Percentiles rank a stretch among this genome's conserved stretches.
Evolutionary conservation across 2,888 invertebrate genomes (phyloP).

Genomic region (Coelogynopora nodosa): DNA sequence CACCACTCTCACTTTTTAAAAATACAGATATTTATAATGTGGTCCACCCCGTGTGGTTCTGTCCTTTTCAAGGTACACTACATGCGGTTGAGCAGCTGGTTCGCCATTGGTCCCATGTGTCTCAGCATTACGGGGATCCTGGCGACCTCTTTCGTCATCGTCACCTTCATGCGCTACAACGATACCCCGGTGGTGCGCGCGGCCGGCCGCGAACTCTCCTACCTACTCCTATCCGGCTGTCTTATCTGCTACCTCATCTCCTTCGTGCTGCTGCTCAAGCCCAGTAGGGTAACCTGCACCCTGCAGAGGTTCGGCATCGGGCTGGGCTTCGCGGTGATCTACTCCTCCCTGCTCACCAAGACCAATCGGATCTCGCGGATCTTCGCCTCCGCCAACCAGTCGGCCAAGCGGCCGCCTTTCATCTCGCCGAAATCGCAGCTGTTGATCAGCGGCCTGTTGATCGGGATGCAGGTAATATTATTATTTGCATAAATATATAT

Average conservation of each 20-base stretch:
- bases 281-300: slow-evolving; percentile 65
- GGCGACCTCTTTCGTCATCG: slow-evolving; percentile 67
- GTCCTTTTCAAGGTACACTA: slow-evolving; percentile 39
- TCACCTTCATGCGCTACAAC: slow-evolving; percentile 68
- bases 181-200: slow-evolving; percentile 69
- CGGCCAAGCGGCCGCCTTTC: slow-evolving; percentile 68
- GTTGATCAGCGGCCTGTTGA: slow-evolving; percentile 66
- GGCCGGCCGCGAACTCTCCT: slow-evolving; percentile 68
- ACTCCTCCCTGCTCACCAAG: slow-evolving; percentile 69
- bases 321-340: slow-evolving; percentile 64
- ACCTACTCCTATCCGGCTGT: slow-evolving; percentile 68
- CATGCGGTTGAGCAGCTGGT: slow-evolving; percentile 59
- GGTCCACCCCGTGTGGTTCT: no score
- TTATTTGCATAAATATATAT: no score
- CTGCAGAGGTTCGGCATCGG: slow-evolving; percentile 60
- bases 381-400: slow-evolving; percentile 68
- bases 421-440: slow-evolving; percentile 70
- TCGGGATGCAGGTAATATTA: slow-evolving; percentile 66
- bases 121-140: slow-evolving; percentile 67
- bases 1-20: no score
- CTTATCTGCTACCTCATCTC: slow-evolving; percentile 68
- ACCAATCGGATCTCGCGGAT: slow-evolving; percentile 69
- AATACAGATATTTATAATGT: no score
- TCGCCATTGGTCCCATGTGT: slow-evolving; percentile 67
- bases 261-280: slow-evolving; percentile 67